Evolutionary conservation across 2,113 vertebrate genomes (phyloP).

Genomic region (Scytalopus superciliaris): DNA sequence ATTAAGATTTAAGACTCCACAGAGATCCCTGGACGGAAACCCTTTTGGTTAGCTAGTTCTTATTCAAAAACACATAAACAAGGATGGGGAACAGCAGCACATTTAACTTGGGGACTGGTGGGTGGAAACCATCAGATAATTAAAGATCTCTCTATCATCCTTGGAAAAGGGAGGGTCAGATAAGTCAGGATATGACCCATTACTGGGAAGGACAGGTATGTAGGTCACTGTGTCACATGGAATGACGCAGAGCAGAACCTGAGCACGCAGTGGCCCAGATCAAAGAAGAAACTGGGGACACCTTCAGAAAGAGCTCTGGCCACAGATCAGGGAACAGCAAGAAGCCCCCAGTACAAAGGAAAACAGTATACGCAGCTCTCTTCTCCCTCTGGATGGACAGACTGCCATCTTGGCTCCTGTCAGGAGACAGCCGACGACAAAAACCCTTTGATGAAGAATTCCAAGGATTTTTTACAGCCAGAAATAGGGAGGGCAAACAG

Average conservation of each 20-base stretch:
- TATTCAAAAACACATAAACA: not conserved
- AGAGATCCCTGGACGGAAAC: not conserved
- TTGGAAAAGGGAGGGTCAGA: not conserved
- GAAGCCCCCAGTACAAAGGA: not conserved
- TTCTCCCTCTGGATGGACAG: not conserved
- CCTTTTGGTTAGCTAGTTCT: not conserved
- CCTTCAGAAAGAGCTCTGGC: not conserved
- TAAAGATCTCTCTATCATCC: not conserved
- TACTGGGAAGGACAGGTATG: not conserved
- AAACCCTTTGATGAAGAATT: not conserved
- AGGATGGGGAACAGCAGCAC: not conserved
- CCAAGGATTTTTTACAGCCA: not conserved
- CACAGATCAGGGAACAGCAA: not conserved
- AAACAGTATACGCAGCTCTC: not conserved
- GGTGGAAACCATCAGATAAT: not conserved
- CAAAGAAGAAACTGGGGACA: not conserved
- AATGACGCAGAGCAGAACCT: not conserved
- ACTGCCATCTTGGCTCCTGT: not conserved
- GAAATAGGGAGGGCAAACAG: not conserved
- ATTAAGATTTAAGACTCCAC: constrained; percentile 6
- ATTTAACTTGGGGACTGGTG: not conserved
- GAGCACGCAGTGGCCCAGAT: not conserved
- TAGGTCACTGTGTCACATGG: constrained; percentile 8
- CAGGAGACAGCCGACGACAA: not conserved
- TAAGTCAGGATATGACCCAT: not conserved